Percentiles rank a stretch among this genome's conserved stretches.
These are phyloP conservation scores for Iguana delicatissima DNA, from an alignment of 2,797 vertebrate species.

Conservation along the genomic window DNA sequence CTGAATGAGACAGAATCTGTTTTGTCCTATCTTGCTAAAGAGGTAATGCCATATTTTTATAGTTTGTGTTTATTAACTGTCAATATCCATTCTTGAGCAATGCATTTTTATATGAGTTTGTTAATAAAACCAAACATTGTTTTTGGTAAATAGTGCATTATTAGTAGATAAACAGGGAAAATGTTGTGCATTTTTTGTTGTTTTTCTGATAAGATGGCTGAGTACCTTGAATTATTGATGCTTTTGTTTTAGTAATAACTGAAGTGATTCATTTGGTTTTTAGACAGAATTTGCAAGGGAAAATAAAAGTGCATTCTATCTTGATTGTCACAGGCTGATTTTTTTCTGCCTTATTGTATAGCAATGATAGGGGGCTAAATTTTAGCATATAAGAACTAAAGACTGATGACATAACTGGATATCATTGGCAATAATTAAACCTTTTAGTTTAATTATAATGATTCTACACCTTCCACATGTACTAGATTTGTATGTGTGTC, in stretches of 20 bases:
- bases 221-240: constrained; percentile 2
- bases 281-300: not conserved
- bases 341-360: not conserved
- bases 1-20: constrained; percentile 96
- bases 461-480: too few species aligned
- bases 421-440: not conserved
- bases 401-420: not conserved
- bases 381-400: not conserved
- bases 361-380: not conserved
- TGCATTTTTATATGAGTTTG: not conserved
- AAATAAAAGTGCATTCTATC: not conserved
- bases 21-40: constrained; percentile 96
- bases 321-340: not conserved
- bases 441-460: not conserved
- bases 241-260: constrained; percentile 10
- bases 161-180: constrained; percentile 1
- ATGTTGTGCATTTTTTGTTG: not conserved
- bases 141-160: constrained; percentile 4
- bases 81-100: not conserved
- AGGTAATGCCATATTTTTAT: constrained; percentile 82
- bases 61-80: constrained; percentile 13
- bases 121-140: constrained; percentile 7
- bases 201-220: not conserved
- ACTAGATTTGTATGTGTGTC: too few species aligned
- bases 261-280: constrained; percentile 32